A percentile compares a stretch with the other conserved stretches of the same genome.
Evolutionary conservation across 2,797 vertebrate genomes (phyloP).

Genomic region (Myotis pilosus): DNA sequence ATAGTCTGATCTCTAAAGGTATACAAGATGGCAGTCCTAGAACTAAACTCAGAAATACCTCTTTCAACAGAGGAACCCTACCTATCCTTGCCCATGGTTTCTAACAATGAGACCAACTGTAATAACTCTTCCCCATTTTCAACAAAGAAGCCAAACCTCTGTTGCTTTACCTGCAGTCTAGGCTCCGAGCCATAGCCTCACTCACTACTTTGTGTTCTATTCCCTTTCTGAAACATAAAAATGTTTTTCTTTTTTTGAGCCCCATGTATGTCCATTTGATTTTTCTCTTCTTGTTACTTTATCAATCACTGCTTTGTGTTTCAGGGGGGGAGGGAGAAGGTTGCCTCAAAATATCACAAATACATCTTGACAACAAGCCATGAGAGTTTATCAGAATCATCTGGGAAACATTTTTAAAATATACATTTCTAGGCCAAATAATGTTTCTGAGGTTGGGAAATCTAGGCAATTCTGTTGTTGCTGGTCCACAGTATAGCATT

Average conservation of each 20-base stretch:
- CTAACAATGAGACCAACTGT: not conserved
- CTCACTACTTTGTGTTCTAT: not conserved
- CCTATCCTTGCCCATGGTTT: not conserved
- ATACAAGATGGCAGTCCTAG: not conserved
- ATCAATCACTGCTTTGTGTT: not conserved
- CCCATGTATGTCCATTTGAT: not conserved
- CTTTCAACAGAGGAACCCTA: not conserved
- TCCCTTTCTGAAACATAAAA: slow-evolving; percentile 5
- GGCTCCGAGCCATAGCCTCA: not conserved
- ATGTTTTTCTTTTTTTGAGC: not conserved
- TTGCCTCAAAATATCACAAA: slow-evolving; percentile 18
- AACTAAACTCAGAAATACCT: slow-evolving; percentile 18
- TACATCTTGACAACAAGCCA: not conserved
- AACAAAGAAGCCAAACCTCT: not conserved
- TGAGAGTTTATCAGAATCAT: not conserved
- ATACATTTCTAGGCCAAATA: not conserved
- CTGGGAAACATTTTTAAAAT: not conserved
- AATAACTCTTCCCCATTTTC: not conserved
- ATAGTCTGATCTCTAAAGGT: not conserved
- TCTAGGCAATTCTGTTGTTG: not conserved
- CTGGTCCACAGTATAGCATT: not conserved
- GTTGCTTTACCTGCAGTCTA: not conserved
- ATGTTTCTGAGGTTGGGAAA: not conserved
- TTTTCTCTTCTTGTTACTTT: slow-evolving; percentile 42
- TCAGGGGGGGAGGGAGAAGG: not conserved